Conservation (phyloP, 2,888 invertebrate species). For the Amphipyra berbera region DNA sequence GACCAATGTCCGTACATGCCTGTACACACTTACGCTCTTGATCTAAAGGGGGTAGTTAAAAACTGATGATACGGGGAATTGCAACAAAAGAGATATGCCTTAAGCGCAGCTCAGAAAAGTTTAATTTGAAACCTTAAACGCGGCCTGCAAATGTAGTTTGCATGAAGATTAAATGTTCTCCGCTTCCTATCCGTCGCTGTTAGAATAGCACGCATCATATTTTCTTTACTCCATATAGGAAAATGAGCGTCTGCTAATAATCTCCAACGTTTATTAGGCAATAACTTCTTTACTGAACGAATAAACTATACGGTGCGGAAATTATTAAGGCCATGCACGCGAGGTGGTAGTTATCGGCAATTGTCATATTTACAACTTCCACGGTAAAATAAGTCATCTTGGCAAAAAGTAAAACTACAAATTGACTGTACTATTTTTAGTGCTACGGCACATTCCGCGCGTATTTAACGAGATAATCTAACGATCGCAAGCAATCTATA, state of each 20-base stretch:
- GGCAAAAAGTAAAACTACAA: conserved; percentile 27
- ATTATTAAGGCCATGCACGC: conserved; percentile 65
- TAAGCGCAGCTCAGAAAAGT: conserved; percentile 6
- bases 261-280: conserved; percentile 61
- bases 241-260: conserved; percentile 54
- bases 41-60: conserved; percentile 40
- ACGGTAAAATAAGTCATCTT: conserved; percentile 36
- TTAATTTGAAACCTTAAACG: conserved; percentile 23
- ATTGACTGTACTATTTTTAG: conserved; percentile 29
- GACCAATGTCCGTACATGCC: conserved; percentile 70
- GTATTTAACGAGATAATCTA: conserved; percentile 39
- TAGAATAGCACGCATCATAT: conserved; percentile 28
- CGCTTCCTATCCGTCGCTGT: conserved; percentile 16
- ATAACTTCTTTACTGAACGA: conserved; percentile 64
- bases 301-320: conserved; percentile 59
- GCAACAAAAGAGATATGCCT: conserved; percentile 20
- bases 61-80: conserved; percentile 13
- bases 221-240: conserved; percentile 40
- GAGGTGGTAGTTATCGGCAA: conserved; percentile 50
- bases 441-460: conserved; percentile 24
- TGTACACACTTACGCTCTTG: conserved; percentile 25
- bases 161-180: conserved; percentile 16
- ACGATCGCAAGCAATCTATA: conserved; percentile 41
- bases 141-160: conserved; percentile 6
- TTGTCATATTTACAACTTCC: conserved; percentile 45